These are phyloP conservation scores for Microtus californicus DNA, from an alignment of 2,797 vertebrate genomes.

Conservation along the genomic window DNA sequence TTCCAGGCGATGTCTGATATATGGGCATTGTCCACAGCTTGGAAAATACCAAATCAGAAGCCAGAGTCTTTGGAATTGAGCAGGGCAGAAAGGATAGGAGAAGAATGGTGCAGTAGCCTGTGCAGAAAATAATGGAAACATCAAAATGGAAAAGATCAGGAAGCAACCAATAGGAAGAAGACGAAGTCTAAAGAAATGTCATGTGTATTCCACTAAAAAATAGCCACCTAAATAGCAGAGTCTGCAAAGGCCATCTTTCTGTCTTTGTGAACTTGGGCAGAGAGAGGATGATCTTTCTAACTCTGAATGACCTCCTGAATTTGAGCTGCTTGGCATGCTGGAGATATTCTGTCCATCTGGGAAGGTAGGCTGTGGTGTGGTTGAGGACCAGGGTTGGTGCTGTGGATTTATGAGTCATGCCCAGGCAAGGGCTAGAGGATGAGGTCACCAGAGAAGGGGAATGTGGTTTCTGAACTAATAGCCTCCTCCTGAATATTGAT, in stretches of 20 bases:
- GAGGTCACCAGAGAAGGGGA: conserved; percentile 76
- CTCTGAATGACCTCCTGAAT: background rate
- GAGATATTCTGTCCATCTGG: conserved; percentile 23
- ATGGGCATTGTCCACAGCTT: background rate
- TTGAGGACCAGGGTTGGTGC: background rate
- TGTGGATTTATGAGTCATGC: conserved; percentile 74
- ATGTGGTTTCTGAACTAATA: conserved; percentile 77
- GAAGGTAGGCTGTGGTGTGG: background rate
- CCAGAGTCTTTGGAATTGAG: conserved; percentile 1
- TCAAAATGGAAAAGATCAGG: background rate
- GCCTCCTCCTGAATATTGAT: conserved; percentile 73
- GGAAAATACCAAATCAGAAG: background rate
- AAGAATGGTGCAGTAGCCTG: background rate
- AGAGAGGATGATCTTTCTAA: background rate
- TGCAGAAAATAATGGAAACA: background rate
- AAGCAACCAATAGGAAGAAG: background rate
- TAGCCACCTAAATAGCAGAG: background rate
- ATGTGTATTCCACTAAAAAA: background rate
- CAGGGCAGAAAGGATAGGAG: background rate
- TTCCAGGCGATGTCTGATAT: background rate
- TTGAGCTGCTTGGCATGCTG: background rate
- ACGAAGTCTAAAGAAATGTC: background rate
- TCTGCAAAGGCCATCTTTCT: background rate
- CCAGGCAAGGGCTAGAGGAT: conserved; percentile 66
- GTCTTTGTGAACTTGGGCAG: background rate